phyloP scores from a whole-genome alignment of 2,113 vertebrate species.

The Leiothrix lutea region DNA sequence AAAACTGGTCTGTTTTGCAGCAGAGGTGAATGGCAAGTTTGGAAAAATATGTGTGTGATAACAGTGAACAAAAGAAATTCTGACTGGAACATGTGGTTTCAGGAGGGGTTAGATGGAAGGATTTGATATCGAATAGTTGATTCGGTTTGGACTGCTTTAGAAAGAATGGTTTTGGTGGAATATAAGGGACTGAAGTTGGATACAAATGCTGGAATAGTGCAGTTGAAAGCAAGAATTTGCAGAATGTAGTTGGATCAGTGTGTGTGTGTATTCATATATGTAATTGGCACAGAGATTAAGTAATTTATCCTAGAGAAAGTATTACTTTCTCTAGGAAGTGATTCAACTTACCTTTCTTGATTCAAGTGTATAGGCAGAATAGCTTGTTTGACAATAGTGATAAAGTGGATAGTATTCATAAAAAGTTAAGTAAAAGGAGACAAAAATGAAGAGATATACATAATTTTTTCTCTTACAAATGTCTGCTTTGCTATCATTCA shows the following conservation, averaged over 20 bases:
- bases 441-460: background rate
- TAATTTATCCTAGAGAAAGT: background rate
- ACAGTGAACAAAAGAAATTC: background rate
- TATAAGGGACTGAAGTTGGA: background rate
- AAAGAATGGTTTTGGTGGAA: background rate
- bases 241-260: background rate
- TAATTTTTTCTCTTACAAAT: background rate
- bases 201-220: background rate
- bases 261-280: rapidly evolving
- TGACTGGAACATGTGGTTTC: background rate
- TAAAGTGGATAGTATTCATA: background rate
- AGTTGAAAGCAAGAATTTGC: background rate
- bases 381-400: background rate
- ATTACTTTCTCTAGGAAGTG: background rate
- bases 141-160: background rate
- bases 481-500: background rate
- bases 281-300: background rate
- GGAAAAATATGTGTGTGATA: background rate
- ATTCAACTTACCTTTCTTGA: background rate
- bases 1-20: background rate
- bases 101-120: background rate
- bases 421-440: background rate
- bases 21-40: background rate
- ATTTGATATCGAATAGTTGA: background rate
- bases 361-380: background rate